Evolutionary conservation across 1,140 invertebrate genomes (phyloP), one percentile per base, ranked within the genome.

Genomic region (Euura lappo): DNA sequence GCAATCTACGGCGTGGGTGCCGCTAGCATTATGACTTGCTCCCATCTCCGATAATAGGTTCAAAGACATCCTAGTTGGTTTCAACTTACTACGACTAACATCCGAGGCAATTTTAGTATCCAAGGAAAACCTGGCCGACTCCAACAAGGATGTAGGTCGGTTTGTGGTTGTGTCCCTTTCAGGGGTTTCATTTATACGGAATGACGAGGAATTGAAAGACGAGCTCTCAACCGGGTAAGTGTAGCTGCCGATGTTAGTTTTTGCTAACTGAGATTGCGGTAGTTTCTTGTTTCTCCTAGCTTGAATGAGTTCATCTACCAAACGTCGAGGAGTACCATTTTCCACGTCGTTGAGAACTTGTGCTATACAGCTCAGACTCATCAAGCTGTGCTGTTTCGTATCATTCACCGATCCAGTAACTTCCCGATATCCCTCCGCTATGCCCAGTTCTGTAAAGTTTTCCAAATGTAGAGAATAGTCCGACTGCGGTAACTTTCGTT

Each of bases 351-450:
- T 76, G 11, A 88, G 71, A 51, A 80, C 79, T 72, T 81, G 77
- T 45, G 81, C 84, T 65, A 88, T 88, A 69, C 77, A 82, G n/a
- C 78, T 85, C 7, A 87, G 72, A 79, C 85, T 87, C 77, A 88
- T 81, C 1, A 82, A 43, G 69, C 80, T 82, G 45, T 75, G 79
- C 47, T 79, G 78, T 68, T 72, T 76, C 28, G 74, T 78, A 43
- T 44, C 74, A 68, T 82, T 76, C 65, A 68, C 46, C 6, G 77
- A 72, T 28, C 72, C 79, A 6, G 74, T 43, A 44, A 10, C 46
- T 73, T 74, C 51, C 11, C 74, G 75, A 69, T 45, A 69, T 74
- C 2, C 5, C 7, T 44, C 45, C 10, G 8, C 10, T 45, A 44
- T 42, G 44, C n/a, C 11, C 44, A 10, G 46, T 47, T 13, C n/a